These are phyloP conservation scores for Coreoperca whiteheadi DNA, from an alignment of 2,113 vertebrate species.

Conservation along the genomic window DNA sequence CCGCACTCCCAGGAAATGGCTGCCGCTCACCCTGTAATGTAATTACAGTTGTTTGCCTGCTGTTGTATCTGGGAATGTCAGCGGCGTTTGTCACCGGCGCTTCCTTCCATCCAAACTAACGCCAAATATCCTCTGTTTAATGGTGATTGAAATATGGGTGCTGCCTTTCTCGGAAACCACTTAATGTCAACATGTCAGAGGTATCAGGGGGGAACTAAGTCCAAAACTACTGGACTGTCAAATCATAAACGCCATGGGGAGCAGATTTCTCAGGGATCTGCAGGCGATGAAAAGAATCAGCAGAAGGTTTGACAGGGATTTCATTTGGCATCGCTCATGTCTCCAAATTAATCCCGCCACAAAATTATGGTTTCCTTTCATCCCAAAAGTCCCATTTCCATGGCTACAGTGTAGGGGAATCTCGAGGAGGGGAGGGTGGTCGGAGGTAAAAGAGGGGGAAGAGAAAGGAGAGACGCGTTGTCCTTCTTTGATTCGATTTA, in stretches of 20 bases:
- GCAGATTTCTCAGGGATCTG: conserved; percentile 80
- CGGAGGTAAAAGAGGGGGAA: conserved; percentile 45
- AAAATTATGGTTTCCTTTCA: conserved; percentile 86
- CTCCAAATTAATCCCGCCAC: conserved; percentile 85
- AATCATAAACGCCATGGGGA: conserved; percentile 80
- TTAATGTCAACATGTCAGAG: conserved; percentile 86
- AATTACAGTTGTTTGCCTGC: conserved; percentile 81
- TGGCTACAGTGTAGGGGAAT: conserved; percentile 79
- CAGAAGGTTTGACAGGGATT: conserved; percentile 85
- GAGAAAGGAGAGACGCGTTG: conserved; percentile 48
- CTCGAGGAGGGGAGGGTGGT: conserved; percentile 52
- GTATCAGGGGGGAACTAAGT: conserved; percentile 84
- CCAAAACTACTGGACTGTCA: conserved; percentile 85
- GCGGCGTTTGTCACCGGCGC: conserved; percentile 72
- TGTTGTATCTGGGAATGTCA: conserved; percentile 73
- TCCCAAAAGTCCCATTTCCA: conserved; percentile 84
- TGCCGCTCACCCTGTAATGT: conserved; percentile 75
- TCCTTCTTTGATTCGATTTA: conserved; percentile 81
- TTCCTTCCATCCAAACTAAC: conserved; percentile 69
- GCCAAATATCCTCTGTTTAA: conserved; percentile 81
- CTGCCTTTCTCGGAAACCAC: conserved; percentile 84
- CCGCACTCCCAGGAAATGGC: conserved; percentile 57
- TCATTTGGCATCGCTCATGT: conserved; percentile 83
- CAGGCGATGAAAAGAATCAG: conserved; percentile 80
- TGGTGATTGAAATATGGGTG: conserved; percentile 86